phyloP scores from a whole-genome alignment of 2,888 invertebrate species.

The Podabrus alpinus region DNA sequence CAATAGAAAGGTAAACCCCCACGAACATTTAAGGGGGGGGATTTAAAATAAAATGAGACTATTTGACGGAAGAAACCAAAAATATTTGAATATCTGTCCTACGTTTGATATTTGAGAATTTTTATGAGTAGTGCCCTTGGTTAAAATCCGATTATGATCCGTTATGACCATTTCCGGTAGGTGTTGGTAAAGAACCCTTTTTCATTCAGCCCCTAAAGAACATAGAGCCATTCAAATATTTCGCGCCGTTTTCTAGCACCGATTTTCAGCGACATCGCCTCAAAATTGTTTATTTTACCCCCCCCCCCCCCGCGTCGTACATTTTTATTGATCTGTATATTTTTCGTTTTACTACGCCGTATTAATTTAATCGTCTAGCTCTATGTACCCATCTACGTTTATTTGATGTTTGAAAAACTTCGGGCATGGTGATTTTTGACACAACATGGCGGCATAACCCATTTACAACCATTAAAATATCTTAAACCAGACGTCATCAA shows the following conservation, averaged over 20 bases:
- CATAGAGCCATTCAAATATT: no score
- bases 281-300: no score
- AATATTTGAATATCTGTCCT: no score
- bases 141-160: no score
- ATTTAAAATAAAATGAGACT: no score
- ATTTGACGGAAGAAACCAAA: no score
- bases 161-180: background rate
- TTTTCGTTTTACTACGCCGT: background rate
- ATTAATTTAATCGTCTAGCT: background rate
- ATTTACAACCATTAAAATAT: background rate
- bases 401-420: background rate
- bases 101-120: background rate
- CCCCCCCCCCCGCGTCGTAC: no score
- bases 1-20: no score
- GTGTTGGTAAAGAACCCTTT: background rate
- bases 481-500: background rate
- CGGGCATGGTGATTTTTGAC: background rate
- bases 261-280: no score
- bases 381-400: background rate
- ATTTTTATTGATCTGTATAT: background rate
- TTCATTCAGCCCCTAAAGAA: no score
- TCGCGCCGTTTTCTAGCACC: no score
- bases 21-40: no score
- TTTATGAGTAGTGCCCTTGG: background rate
- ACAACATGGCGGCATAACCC: background rate